These are phyloP conservation scores for Drosophila rufa DNA, from an alignment of 1,140 invertebrate genomes.

Conservation along the genomic window DNA sequence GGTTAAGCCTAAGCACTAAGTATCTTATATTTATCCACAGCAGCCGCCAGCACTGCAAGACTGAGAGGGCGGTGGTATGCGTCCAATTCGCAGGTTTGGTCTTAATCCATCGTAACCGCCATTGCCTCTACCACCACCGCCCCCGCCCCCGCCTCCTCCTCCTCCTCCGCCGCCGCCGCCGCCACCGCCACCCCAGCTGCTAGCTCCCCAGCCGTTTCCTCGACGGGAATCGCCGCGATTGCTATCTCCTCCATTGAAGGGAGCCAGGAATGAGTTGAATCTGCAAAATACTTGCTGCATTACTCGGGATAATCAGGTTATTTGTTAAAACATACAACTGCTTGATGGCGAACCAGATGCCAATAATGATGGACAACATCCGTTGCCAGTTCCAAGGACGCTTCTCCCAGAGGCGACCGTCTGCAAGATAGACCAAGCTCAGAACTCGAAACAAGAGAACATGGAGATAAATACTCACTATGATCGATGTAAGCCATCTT, in stretches of 20 bases:
- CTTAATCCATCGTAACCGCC: slow-evolving; percentile 51
- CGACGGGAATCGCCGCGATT: slow-evolving; percentile 26
- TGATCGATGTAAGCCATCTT: slow-evolving; percentile 52
- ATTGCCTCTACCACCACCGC: slow-evolving; percentile 47
- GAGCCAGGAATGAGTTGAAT: slow-evolving; percentile 62
- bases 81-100: slow-evolving; percentile 67
- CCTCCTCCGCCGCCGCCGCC: slow-evolving; percentile 5
- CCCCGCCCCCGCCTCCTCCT: slow-evolving; percentile 42
- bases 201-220: slow-evolving; percentile 23
- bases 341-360: slow-evolving; percentile 60
- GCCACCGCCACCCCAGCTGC: slow-evolving; percentile 17
- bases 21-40: slow-evolving; percentile 49
- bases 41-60: slow-evolving; percentile 50
- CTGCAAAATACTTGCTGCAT: slow-evolving; percentile 7
- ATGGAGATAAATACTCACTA: slow-evolving; percentile 18
- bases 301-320: not conserved
- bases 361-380: slow-evolving; percentile 58
- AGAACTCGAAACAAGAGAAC: not conserved
- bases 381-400: slow-evolving; percentile 68
- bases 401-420: slow-evolving; percentile 68
- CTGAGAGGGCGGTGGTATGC: slow-evolving; percentile 52
- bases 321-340: slow-evolving; percentile 57
- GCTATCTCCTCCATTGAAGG: slow-evolving; percentile 50
- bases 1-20: not conserved
- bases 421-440: slow-evolving; percentile 25